Evolutionary conservation across 2,113 vertebrate genomes (phyloP).

Genomic region (Otocyon megalotis): DNA sequence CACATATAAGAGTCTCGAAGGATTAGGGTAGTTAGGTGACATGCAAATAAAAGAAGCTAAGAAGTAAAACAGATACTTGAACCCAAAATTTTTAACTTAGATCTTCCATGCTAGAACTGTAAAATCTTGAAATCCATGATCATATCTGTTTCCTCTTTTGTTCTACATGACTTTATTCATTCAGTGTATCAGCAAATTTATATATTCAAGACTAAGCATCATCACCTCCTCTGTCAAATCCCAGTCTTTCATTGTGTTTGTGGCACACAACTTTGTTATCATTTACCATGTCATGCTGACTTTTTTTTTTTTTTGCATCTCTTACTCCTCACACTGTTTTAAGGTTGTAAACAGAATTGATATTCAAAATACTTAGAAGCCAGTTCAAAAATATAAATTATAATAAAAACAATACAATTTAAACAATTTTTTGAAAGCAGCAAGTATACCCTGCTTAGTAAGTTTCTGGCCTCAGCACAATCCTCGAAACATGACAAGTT

Average conservation of each 20-base stretch:
- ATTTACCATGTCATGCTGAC: neutral
- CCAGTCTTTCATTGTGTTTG: neutral
- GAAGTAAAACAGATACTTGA: neutral
- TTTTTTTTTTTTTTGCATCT: neutral
- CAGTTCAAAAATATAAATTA: neutral
- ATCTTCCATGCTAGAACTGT: neutral
- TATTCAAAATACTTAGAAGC: neutral
- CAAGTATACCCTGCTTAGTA: neutral
- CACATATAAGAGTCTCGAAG: neutral
- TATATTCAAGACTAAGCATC: neutral
- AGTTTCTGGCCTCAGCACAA: neutral
- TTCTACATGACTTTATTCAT: neutral
- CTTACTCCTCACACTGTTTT: neutral
- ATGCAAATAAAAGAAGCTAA: neutral
- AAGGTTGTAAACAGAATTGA: neutral
- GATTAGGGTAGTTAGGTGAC: neutral
- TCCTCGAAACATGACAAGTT: neutral
- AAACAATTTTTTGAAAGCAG: neutral
- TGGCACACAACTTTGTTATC: neutral
- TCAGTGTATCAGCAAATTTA: neutral
- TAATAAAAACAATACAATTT: neutral
- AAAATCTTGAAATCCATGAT: slow-evolving; percentile 5
- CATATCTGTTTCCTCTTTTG: neutral
- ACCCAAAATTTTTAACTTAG: neutral
- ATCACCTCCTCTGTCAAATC: neutral